Base-by-base conservation (phyloP, 2,113 vertebrate species). In the Psettodes erumei region DNA sequence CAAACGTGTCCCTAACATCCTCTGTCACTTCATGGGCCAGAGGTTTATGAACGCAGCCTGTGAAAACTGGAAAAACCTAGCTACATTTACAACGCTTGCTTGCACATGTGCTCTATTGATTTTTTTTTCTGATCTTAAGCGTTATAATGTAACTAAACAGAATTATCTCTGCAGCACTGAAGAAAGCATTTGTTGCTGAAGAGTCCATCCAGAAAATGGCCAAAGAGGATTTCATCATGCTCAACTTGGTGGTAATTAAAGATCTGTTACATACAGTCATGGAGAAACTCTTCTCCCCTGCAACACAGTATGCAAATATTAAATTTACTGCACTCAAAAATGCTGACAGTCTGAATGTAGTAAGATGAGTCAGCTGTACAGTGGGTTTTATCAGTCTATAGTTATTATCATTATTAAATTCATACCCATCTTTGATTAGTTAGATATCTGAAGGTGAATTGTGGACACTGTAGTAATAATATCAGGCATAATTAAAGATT, bases 161-260 rank as follows among this genome's bases (percentile, higher is more conserved):
- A 51, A 69, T 11, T 70, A 69, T 82, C 69, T 89, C 68, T 11
- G 83, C 77, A 97, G 96, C 90, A 19, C 88, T 98, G 83, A 98
- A 96, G 92, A 95, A 95, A 86, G 93, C 74, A 16, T 98, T 97
- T 82, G 78, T 70, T 71, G 91, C 92, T 86, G 90, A 92, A 23
- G 85, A 94, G 77, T 79, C 93, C 78, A 90, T 96, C 88, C 95
- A 96, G 89, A 94, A 94, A 92, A 93, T 97, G 94, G 96, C 95
- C 65, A 90, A 94, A 88, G 91, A 95, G 48, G 91, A 95, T 77
- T 97, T 97, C 84, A 78, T 97, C 89, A 97, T 97, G 96, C 84
- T 98, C 74, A 98, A 97, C 56, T 62, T 97, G 68, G 88, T 96
- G 94, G 96, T 97, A 95, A 69, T 64, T 62, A 18, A 56, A 37